These are phyloP conservation scores for Furnarius figulus DNA, from an alignment of 2,113 vertebrate genomes.

Conservation along the genomic window DNA sequence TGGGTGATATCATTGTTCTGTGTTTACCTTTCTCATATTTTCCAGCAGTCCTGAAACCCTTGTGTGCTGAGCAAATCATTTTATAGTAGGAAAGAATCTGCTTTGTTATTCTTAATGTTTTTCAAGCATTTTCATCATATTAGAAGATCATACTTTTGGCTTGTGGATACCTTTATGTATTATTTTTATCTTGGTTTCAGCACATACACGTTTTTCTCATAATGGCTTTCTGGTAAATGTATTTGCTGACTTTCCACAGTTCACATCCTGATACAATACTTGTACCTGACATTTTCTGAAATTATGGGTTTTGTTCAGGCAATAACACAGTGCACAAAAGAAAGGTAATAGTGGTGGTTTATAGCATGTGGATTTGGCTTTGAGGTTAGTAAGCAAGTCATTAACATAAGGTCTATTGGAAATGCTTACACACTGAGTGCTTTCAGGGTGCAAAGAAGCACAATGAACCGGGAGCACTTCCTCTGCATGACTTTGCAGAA, in stretches of 20 bases:
- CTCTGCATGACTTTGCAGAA: background rate
- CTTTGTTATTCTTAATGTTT: constrained; percentile 25
- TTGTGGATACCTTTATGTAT: background rate
- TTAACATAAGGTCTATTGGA: constrained; percentile 19
- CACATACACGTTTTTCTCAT: background rate
- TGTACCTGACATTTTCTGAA: constrained; percentile 12
- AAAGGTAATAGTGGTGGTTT: background rate
- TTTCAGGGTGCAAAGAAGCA: background rate
- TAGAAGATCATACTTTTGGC: background rate
- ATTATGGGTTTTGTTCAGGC: background rate
- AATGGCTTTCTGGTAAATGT: background rate
- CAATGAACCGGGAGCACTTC: background rate
- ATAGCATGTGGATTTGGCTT: background rate
- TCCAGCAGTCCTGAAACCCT: constrained; percentile 17
- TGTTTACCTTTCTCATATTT: constrained; percentile 54
- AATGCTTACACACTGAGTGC: background rate
- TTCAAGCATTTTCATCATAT: constrained; percentile 5
- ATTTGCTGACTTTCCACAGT: background rate
- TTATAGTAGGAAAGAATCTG: constrained; percentile 25
- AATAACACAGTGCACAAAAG: background rate
- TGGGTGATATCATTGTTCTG: background rate
- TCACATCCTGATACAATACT: background rate
- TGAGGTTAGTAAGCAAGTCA: background rate
- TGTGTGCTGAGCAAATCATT: constrained; percentile 5
- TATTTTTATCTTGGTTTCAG: constrained; percentile 4